phyloP scores from a whole-genome alignment of 2,797 vertebrate genomes.

The Arremon aurantiirostris region DNA sequence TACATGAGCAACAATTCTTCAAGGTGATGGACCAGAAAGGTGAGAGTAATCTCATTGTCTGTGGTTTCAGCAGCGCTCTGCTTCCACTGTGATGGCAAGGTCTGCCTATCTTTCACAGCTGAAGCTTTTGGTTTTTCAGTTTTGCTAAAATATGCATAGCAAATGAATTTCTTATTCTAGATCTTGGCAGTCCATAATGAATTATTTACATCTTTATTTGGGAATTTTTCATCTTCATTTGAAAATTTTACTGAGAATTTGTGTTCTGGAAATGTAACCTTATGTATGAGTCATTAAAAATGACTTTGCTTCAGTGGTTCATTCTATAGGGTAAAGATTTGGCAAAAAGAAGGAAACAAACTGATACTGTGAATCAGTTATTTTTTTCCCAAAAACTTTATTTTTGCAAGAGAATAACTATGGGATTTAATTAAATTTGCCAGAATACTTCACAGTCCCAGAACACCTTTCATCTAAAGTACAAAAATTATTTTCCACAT shows the following conservation, averaged over 20 bases:
- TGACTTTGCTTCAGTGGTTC: not conserved
- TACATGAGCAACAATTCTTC: not conserved
- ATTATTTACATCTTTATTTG: not conserved
- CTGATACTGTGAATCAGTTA: not conserved
- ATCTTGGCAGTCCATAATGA: not conserved
- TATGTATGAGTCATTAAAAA: not conserved
- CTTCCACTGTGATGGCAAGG: not conserved
- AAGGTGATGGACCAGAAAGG: not conserved
- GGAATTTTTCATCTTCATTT: not conserved
- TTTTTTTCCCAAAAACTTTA: not conserved
- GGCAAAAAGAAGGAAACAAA: not conserved
- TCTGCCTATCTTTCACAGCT: not conserved
- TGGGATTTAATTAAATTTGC: slow-evolving; percentile 58
- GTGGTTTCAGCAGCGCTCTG: not conserved
- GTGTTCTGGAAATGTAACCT: not conserved
- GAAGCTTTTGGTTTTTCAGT: not conserved
- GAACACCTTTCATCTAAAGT: slow-evolving; percentile 59
- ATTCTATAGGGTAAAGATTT: not conserved
- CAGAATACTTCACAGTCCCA: slow-evolving; percentile 33
- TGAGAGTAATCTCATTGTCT: not conserved
- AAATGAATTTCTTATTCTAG: not conserved
- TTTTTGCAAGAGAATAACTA: slow-evolving; percentile 16
- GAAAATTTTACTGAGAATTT: not conserved
- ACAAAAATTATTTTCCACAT: slow-evolving; percentile 49
- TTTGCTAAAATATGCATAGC: not conserved